Evolutionary conservation across 2,797 vertebrate genomes (phyloP).

Genomic region (Rhabdophis nuchalis): DNA sequence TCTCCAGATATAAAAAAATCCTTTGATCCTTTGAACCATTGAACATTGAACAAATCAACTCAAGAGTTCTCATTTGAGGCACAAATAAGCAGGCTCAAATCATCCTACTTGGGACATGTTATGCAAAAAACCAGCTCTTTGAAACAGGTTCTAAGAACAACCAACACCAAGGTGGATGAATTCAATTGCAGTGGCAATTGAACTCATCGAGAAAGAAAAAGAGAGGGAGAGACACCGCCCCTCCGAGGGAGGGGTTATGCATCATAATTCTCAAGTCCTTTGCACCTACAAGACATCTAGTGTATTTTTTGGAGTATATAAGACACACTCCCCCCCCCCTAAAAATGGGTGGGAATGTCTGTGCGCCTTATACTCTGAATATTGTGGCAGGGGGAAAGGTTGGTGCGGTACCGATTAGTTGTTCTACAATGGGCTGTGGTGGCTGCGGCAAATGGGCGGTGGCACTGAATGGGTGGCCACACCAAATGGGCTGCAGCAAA

Average conservation of each 20-base stretch:
- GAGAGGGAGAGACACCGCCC: not conserved
- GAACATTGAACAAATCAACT: not conserved
- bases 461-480: too few relatives aligned
- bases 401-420: too few relatives aligned
- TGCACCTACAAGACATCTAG: not conserved
- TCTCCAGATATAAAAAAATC: not conserved
- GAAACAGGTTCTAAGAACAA: not conserved
- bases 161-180: not conserved
- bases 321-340: too few relatives aligned
- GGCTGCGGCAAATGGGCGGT: too few relatives aligned
- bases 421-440: too few relatives aligned
- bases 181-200: not conserved
- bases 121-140: not conserved
- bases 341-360: too few relatives aligned
- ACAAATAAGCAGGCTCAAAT: not conserved
- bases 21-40: not conserved
- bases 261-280: not conserved
- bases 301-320: too few relatives aligned
- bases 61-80: not conserved
- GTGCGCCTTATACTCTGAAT: too few relatives aligned
- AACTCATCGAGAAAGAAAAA: too few relatives aligned
- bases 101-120: not conserved
- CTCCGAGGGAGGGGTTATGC: accelerated
- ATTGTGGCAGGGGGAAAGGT: too few relatives aligned
- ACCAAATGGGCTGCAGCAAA: too few relatives aligned